A percentile compares a stretch with the other conserved stretches of the same genome.
These are phyloP conservation scores for Pharmacophagus antenor DNA, from an alignment of 2,888 invertebrate species.

Conservation along the genomic window DNA sequence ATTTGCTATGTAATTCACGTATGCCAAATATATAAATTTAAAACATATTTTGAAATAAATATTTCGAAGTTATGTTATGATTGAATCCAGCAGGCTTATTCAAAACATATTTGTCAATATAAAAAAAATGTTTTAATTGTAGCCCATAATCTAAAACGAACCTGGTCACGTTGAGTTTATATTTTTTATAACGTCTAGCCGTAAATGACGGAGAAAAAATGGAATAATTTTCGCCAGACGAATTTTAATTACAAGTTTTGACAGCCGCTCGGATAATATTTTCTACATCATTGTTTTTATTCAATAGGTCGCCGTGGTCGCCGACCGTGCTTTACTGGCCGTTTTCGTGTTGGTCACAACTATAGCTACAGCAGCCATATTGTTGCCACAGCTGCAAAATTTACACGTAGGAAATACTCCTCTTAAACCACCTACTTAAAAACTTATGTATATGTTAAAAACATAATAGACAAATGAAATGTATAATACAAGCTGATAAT, in stretches of 20 bases:
- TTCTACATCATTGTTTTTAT: conserved; percentile 30
- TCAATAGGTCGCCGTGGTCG: conserved; percentile 86
- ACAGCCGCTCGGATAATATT: conserved; percentile 33
- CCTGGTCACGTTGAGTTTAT: neutral
- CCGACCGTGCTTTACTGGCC: conserved; percentile 88
- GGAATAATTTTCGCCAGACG: conserved; percentile 4
- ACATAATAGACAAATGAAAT: conserved; percentile 7
- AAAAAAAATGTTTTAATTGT: neutral
- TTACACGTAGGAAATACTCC: conserved; percentile 74
- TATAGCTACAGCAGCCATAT: conserved; percentile 89
- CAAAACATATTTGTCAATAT: neutral
- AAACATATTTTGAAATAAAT: too few relatives aligned
- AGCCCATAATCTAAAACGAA: neutral
- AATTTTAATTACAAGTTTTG: conserved; percentile 24
- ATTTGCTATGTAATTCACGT: too few relatives aligned
- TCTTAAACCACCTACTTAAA: conserved; percentile 67
- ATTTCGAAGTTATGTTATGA: too few relatives aligned
- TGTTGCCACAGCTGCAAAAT: conserved; percentile 83
- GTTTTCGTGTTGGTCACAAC: conserved; percentile 88
- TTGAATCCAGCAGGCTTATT: neutral
- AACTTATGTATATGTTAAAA: neutral
- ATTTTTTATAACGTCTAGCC: neutral
- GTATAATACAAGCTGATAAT: neutral
- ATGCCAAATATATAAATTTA: too few relatives aligned
- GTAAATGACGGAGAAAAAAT: neutral